Base-by-base conservation (phyloP, 2,888 invertebrate genomes). In the Plutella xylostella region DNA sequence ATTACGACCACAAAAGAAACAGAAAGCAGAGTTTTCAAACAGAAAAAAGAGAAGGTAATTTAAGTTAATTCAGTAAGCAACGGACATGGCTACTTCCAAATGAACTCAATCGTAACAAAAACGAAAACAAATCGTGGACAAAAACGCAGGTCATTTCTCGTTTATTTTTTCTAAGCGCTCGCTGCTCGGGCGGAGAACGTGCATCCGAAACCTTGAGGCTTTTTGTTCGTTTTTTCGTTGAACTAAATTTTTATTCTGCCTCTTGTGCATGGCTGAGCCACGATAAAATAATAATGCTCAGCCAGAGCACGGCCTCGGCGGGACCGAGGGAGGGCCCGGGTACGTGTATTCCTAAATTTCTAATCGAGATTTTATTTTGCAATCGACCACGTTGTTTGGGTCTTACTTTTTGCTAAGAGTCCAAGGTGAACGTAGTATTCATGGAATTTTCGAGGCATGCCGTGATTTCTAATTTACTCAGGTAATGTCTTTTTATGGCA, bases 101-200 rank as follows among this genome's bases (percentile, higher is more conserved):
- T 83, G 82, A 83, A 80, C 79, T 78, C 79, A 75, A 80, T 78
- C 68, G 74, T 72, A 74, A 82, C 77, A 82, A 82, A 83, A 82
- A 82, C 72, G 70, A 79, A 77, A 82, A 82, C 78, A 80, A 82
- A 79, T 72, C 75, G 62, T 72, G 72, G 63, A 83, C 76, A 82
- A 83, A 83, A 83, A 83, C 76, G 72, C 79, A 76, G 83, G 82
- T 82, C 82, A 82, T 79, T 80, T 73, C 73, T 75, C 65, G 72
- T 80, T 78, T 79, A 71, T 80, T 82, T 82, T 79, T 79, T 80
- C 73, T 75, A 73, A 74, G 57, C 68, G 60, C 61, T 59, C 54
- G 64, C 60, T 61, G 57, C 39, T 15, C 38, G 15, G 39, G 17
- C 64, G 63, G 76, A 74, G 79, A 79, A 78, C 83, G 77, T 79